Evolutionary conservation across 2,113 vertebrate genomes (phyloP).

Genomic region (Cynopterus brachyotis): DNA sequence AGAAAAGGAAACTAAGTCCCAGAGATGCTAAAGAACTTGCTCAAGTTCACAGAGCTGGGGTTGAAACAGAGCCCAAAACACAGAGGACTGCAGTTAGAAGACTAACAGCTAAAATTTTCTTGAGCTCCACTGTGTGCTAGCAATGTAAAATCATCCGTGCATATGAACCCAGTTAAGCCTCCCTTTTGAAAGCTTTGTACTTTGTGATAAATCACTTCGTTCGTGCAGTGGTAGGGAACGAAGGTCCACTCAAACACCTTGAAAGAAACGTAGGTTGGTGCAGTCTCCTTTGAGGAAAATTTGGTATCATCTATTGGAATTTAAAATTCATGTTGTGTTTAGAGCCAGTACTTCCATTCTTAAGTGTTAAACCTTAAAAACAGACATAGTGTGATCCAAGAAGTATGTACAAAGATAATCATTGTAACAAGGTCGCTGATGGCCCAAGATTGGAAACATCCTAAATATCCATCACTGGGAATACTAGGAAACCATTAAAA

Average conservation of each 20-base stretch:
- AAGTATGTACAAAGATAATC: not conserved
- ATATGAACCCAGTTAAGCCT: not conserved
- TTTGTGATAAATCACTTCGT: not conserved
- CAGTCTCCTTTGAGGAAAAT: not conserved
- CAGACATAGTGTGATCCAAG: not conserved
- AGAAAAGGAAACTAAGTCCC: not conserved
- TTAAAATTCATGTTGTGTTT: conserved; percentile 25
- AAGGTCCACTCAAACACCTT: not conserved
- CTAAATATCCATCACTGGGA: not conserved
- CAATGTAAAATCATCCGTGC: not conserved
- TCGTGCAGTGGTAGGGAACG: not conserved
- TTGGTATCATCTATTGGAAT: not conserved
- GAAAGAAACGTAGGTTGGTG: not conserved
- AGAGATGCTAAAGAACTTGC: not conserved
- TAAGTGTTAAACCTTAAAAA: conserved; percentile 15
- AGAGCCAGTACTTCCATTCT: not conserved
- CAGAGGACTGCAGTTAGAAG: not conserved
- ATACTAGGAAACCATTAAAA: not conserved
- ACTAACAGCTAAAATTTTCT: not conserved
- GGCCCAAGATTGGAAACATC: not conserved
- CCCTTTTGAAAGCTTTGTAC: not conserved
- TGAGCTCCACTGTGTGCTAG: not conserved
- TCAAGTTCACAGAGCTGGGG: not conserved
- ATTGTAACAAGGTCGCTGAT: not conserved
- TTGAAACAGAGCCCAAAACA: not conserved